Evolutionary conservation across 1,140 invertebrate species (phyloP).

Genomic region (Drosophila ercepeae): DNA sequence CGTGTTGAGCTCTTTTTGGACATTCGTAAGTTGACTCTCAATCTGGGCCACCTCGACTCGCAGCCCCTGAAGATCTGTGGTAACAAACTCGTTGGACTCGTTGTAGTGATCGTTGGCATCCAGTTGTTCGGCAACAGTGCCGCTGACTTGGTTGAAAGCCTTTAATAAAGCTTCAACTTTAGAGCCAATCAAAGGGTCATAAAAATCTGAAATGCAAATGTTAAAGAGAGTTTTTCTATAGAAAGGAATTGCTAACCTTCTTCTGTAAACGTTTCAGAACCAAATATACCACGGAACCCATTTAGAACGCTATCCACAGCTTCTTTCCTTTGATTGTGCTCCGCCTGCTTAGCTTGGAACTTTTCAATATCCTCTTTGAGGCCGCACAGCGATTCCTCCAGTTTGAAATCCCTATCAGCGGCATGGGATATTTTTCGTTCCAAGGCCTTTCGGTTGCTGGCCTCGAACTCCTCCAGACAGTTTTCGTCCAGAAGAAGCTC

Average conservation of each 20-base stretch:
- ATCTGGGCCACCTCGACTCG: conserved; percentile 50
- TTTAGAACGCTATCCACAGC: conserved; percentile 34
- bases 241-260: conserved; percentile 7
- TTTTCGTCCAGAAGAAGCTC: conserved; percentile 29
- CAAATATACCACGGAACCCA: conserved; percentile 33
- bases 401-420: not conserved
- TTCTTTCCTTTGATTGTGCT: conserved; percentile 45
- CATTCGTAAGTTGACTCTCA: conserved; percentile 49
- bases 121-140: conserved; percentile 62
- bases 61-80: conserved; percentile 39
- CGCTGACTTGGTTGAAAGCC: conserved; percentile 59
- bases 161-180: conserved; percentile 47
- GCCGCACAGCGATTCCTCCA: conserved; percentile 38
- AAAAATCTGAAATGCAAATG: not conserved
- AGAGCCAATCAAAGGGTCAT: conserved; percentile 2
- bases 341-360: conserved; percentile 52
- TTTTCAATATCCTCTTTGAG: conserved; percentile 62
- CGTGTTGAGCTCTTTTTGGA: conserved; percentile 44
- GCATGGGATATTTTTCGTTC: conserved; percentile 23
- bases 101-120: conserved; percentile 59
- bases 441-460: conserved; percentile 29
- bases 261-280: not conserved
- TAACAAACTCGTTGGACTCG: conserved; percentile 50
- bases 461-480: conserved; percentile 56
- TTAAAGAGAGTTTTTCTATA: not conserved